Evolutionary conservation across 1,140 invertebrate species (phyloP), one percentile per base, ranked within the genome.

Genomic region (Pseudomyrmex flavicornis): DNA sequence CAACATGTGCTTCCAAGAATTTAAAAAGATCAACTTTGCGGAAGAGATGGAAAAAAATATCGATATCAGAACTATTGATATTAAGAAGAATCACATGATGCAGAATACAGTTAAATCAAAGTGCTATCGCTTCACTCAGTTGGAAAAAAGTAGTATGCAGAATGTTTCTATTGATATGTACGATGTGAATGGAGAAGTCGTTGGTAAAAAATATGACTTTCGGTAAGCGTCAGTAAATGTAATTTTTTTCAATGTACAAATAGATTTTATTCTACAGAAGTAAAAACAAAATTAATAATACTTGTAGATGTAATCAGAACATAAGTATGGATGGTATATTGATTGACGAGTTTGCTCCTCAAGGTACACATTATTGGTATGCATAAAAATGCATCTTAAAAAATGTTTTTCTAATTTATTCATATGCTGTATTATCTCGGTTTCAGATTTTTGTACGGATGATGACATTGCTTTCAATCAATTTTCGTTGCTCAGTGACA

Each of bases 191-290:
- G 91, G 91, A 22, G 93, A 94, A 85, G 20, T 87, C 0, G 91
- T 93, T 54, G 93, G 93, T 2, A 94, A 92, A 61, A 94, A 94
- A 90, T 94, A 94, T 80, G 89, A 93, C 61, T 94, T 92, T 69
- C 84, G 92, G 90, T 94, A 90, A 85, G 52, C 70, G 68, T 22
- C 8, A 56, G 20, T 2, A 50, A 44, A 35, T 9, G 44, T 17
- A 80, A 66, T 50, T 52, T 50, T 12, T 35, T 75, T 35, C 35
- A 35, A 35, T 35, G 0, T 35, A 35, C 7, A 4, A 35, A 0
- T 35, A 0, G 7, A 35, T 35, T 35, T 7, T 7, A 35, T 35
- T 2, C 5, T 35, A 35, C 35, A 35, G 35, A 7, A 35, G 5
- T 35, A 35, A 35, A 35, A 35, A 35, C 5, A 35, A 35, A 35